Base-by-base conservation (phyloP, 53 echinoderm and acorn worm genomes). In the Echinometra lucunter region DNA sequence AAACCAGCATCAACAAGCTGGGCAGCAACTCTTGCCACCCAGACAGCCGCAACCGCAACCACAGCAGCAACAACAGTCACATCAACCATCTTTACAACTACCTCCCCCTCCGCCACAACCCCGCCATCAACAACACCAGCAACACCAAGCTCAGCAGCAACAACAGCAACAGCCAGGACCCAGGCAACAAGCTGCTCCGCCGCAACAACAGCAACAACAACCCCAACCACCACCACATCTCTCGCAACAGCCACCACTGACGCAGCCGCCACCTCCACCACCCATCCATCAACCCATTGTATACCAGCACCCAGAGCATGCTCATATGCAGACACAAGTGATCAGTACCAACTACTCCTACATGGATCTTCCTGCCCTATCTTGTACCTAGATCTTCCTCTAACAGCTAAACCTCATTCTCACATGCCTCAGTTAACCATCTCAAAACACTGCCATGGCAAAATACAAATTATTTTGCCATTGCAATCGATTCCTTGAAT, bases 331-430 rank as follows among this genome's bases (percentile, higher is more conserved):
- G 42, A 30, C 93, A 7, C 93, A 75, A 45, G 93, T 78, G 27
- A 34, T 93, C 37, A 55, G 32, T 23, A 21, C 55, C 27, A 93
- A 32, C 28, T 93, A 93, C 58, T 4, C 93, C 38, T 93, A 93
- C 27, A 93, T 93, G 81, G 93, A 93, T 57, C 81, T 93, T 57
- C 93, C 93, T 4, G 37, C 93, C 3, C 81, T 93, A 3, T 40
- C 93, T 1, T 93, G 93, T 30, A 57, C 78, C 63, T 23, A 63
- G 63, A 23, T 21, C 63, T 63, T 63, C 9, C 63, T 63, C 63
- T 63, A 9, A 72, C 34, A 11, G 53, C 13, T 53, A 4, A 13
- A 47, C 4, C 9, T 47, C 49, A 47, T 47, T 47, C 13, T 53
- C 8, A 11, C 53, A 53, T n/a, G 2, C 13, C 13, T 13, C 53